Conservation (phyloP, 2,888 invertebrate species). For the Cataglyphis livida region DNA sequence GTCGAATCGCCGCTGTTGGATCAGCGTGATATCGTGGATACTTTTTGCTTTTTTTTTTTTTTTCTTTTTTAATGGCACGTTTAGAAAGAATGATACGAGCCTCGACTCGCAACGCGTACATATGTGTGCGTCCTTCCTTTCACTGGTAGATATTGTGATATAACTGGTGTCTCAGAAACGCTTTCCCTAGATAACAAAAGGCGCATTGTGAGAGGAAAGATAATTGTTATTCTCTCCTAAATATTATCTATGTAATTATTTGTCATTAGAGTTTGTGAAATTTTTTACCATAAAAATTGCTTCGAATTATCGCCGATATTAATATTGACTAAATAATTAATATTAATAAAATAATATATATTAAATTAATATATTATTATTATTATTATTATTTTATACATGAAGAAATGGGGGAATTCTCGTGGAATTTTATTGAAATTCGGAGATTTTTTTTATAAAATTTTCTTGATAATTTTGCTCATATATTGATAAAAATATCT, state of each 20-base stretch:
- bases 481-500: too few species aligned
- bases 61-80: slow-evolving; percentile 12
- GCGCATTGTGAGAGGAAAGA: background rate
- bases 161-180: background rate
- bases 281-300: background rate
- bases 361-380: background rate
- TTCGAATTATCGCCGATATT: background rate
- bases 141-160: slow-evolving; percentile 3
- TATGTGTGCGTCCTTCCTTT: slow-evolving; percentile 19
- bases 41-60: background rate
- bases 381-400: background rate
- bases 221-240: background rate
- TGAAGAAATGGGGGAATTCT: too few species aligned
- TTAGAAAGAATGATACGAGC: slow-evolving; percentile 20
- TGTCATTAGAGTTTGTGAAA: background rate
- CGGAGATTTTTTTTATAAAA: too few species aligned
- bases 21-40: slow-evolving; percentile 22
- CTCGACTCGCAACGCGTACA: background rate
- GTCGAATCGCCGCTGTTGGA: slow-evolving; percentile 10
- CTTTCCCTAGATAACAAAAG: slow-evolving; percentile 2
- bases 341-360: background rate
- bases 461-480: too few species aligned
- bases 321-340: background rate
- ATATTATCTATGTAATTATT: background rate
- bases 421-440: too few species aligned